Conservation (phyloP, 2,113 vertebrate species). For the Lucifuga dentata region DNA sequence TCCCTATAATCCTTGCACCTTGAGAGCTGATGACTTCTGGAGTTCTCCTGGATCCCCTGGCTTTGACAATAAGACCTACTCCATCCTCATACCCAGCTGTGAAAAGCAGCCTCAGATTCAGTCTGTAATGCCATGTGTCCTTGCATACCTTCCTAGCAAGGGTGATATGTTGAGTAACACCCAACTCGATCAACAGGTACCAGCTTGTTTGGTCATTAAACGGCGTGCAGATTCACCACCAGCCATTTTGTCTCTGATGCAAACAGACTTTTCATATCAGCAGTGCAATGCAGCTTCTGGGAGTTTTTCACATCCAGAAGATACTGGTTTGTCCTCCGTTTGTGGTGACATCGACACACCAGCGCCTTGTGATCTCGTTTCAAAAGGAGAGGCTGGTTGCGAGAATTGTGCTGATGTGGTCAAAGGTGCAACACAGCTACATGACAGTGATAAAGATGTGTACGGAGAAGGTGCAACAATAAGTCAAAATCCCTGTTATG, state of each 20-base stretch:
- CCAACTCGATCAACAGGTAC: slow-evolving; percentile 5
- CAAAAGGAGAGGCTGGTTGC: slow-evolving; percentile 12
- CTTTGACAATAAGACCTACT: slow-evolving; percentile 67
- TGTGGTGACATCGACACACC: slow-evolving; percentile 19
- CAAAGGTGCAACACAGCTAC: neutral
- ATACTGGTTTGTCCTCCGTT: slow-evolving; percentile 16
- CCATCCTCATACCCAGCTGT: neutral
- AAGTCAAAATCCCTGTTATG: slow-evolving; percentile 18
- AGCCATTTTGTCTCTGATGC: slow-evolving; percentile 1
- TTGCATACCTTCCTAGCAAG: slow-evolving; percentile 12
- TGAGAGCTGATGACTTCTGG: neutral
- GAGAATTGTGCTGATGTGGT: slow-evolving; percentile 5
- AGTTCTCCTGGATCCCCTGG: slow-evolving; percentile 37
- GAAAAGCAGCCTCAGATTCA: neutral
- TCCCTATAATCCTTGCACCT: neutral
- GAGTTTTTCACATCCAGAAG: slow-evolving; percentile 26
- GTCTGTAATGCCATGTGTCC: slow-evolving; percentile 2
- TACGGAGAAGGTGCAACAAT: neutral
- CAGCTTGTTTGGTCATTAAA: neutral
- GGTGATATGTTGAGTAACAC: neutral
- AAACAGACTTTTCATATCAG: slow-evolving; percentile 56
- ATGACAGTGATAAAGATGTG: neutral
- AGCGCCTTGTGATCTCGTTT: neutral
- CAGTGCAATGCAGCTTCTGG: slow-evolving; percentile 30
- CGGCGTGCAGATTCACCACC: neutral